Evolutionary conservation across 2,888 invertebrate species (phyloP).

Genomic region (Drosophila cognata): DNA sequence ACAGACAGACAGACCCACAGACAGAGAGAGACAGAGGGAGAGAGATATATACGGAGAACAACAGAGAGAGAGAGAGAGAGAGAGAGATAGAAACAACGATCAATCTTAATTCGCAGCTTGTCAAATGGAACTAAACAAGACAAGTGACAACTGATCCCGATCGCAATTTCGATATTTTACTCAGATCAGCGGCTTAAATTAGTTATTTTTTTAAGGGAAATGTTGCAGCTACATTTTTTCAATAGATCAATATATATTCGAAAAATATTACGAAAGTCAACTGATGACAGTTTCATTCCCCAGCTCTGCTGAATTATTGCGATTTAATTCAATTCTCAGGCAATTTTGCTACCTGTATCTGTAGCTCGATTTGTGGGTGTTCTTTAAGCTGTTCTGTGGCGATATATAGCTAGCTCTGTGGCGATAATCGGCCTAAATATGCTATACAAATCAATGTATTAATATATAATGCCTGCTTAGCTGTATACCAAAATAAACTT

Average conservation of each 20-base stretch:
- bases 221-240: neutral
- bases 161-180: neutral
- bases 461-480: neutral
- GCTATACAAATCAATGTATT: neutral
- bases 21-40: neutral
- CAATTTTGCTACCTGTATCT: neutral
- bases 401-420: neutral
- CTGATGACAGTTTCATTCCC: neutral
- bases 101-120: conserved; percentile 63
- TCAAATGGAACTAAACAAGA: conserved; percentile 27
- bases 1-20: conserved; percentile 23
- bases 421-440: neutral
- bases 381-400: neutral
- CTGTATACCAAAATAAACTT: conserved; percentile 5
- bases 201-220: neutral
- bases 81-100: conserved; percentile 21
- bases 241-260: neutral
- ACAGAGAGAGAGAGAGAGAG: neutral
- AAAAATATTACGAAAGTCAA: neutral
- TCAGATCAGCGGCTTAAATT: neutral
- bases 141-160: conserved; percentile 17
- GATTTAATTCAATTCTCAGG: neutral
- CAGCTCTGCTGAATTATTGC: neutral
- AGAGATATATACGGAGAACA: neutral
- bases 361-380: neutral